Conservation (phyloP, 2,888 invertebrate species). For the Odontocerum albicorne region DNA sequence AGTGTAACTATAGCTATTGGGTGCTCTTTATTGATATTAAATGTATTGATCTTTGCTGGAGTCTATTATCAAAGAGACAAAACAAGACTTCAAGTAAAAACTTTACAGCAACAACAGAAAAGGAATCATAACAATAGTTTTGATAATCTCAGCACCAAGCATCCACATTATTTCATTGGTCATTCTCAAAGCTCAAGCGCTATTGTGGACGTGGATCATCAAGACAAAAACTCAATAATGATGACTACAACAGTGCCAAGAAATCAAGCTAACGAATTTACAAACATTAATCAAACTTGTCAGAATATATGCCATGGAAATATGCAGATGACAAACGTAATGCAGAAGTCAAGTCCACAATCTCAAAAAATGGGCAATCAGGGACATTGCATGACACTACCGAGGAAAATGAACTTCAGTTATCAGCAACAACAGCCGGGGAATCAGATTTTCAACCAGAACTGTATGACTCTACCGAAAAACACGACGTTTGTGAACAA, state of each 20-base stretch:
- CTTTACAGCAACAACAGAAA: conserved; percentile 71
- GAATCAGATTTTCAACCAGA: conserved; percentile 51
- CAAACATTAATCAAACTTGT: conserved; percentile 47
- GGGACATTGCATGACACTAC: conserved; percentile 53
- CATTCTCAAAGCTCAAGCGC: conserved; percentile 80
- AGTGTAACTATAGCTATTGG: conserved; percentile 81
- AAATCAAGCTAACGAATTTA: conserved; percentile 44
- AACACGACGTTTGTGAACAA: conserved; percentile 57
- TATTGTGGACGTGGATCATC: conserved; percentile 82
- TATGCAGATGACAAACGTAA: conserved; percentile 58
- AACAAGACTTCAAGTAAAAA: conserved; percentile 77
- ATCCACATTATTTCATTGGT: conserved; percentile 77
- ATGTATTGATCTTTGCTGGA: conserved; percentile 81
- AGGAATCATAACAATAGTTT: conserved; percentile 59
- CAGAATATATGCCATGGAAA: conserved; percentile 62
- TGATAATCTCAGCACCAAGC: conserved; percentile 65
- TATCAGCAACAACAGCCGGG: conserved; percentile 43
- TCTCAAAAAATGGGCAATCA: conserved; percentile 43
- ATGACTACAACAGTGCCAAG: conserved; percentile 47
- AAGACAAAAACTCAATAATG: conserved; percentile 61
- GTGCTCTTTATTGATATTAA: conserved; percentile 76
- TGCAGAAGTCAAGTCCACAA: conserved; percentile 52
- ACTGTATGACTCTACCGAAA: conserved; percentile 64
- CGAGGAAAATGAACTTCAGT: conserved; percentile 54
- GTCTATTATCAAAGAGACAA: conserved; percentile 82